A percentile compares a stretch with the other conserved stretches of the same genome.
These are phyloP conservation scores for Bursaphelenchus mucronatus DNA, from an alignment of 1,140 invertebrate species.

Conservation along the genomic window DNA sequence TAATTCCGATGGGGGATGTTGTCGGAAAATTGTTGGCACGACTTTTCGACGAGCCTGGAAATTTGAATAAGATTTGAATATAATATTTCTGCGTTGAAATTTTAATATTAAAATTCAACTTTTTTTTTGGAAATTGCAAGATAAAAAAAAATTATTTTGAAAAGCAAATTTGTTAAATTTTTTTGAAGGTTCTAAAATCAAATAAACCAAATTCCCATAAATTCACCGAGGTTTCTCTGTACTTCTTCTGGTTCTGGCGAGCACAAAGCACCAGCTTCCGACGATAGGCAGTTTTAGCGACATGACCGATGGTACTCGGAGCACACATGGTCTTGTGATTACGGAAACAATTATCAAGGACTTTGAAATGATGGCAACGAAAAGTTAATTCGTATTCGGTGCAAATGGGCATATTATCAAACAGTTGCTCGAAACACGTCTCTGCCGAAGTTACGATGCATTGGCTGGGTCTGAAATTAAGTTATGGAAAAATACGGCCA, in stretches of 20 bases:
- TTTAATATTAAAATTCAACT: too few relatives aligned
- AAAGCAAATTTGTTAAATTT: too few relatives aligned
- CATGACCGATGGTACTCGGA: constrained; percentile 34
- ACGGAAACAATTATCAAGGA: constrained; percentile 41
- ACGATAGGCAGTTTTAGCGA: constrained; percentile 38
- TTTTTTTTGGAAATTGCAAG: too few relatives aligned
- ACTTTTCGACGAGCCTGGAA: neutral
- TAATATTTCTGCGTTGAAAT: too few relatives aligned
- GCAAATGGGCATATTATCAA: constrained; percentile 53
- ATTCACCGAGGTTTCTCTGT: constrained; percentile 28
- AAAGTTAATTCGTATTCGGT: constrained; percentile 34
- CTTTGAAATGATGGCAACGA: constrained; percentile 46
- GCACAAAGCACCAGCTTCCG: constrained; percentile 20
- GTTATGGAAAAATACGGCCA: too few relatives aligned
- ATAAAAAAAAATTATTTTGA: too few relatives aligned
- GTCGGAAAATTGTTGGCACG: constrained; percentile 13
- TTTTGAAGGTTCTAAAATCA: too few relatives aligned
- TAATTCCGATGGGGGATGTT: constrained; percentile 35
- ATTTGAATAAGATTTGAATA: neutral
- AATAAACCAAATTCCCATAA: neutral
- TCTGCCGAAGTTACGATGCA: constrained; percentile 37
- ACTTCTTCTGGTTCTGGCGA: constrained; percentile 26
- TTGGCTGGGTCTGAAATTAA: constrained; percentile 9
- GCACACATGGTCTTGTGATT: constrained; percentile 31
- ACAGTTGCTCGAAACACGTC: constrained; percentile 39